Evolutionary conservation across 2,888 invertebrate species (phyloP), one percentile per base, ranked within the genome.

Genomic region (Chorisops tibialis): DNA sequence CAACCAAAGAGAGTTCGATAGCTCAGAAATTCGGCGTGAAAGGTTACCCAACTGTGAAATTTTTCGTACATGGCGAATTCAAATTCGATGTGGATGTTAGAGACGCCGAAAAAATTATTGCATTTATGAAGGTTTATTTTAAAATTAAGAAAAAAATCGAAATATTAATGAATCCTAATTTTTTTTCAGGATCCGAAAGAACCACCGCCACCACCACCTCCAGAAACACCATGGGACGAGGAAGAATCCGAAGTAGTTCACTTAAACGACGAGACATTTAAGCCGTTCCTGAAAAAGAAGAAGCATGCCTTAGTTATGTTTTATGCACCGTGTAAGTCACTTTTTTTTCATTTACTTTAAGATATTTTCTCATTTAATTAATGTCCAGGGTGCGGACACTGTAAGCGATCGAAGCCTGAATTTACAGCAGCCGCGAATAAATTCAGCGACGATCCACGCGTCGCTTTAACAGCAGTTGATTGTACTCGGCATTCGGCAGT

Each of bases 261-360:
- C 79, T 82, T 93, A 56, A 83, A 82, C 68, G 84, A 87, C 45
- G 83, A 87, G 63, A 85, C 79, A 63, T 93, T 93, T 78, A 86
- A 87, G 69, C 75, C 83, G 48, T 83, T 87, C 52, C 80, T 94
- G 43, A 89, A 90, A 74, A 91, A 91, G 75, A 88, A 92, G 78
- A 93, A 92, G 71, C 92, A 94, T 77, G 89, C 88, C 2, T 73
- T 95, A 52, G 87, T 93, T 62, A 93, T 94, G 87, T 95, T 94
- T 78, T 94, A 94, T 76, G 93, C 94, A 0, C 94, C 94, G 11
- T 95, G 93, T 93, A 79, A 85, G 89, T 37, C 11, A 37, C 49
- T 18, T 50, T 21, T 61, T 5, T 37, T n/a, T 24, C 7, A 2
- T 30, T 30, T 24, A n/a, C 24, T 7, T 22, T 39, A 19, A 5